Conservation (phyloP, 2,113 vertebrate genomes). For the Gambusia affinis region DNA sequence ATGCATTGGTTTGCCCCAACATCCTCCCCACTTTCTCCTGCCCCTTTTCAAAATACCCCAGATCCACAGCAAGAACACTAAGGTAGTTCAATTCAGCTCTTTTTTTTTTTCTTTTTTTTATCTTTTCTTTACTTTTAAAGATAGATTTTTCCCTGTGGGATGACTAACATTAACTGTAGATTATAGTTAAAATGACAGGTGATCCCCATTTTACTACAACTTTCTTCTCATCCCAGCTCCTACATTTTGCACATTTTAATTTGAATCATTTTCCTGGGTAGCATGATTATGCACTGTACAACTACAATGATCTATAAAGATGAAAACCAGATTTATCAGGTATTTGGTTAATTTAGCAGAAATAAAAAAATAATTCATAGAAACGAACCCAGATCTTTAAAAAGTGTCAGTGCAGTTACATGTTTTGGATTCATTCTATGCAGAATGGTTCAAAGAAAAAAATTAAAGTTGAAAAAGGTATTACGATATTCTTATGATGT, state of each 20-base stretch:
- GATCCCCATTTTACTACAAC: not conserved
- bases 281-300: not conserved
- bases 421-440: not conserved
- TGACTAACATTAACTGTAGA: not conserved
- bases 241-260: not conserved
- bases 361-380: no score
- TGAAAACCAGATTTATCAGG: not conserved
- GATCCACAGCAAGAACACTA: constrained; percentile 31
- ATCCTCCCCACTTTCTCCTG: not conserved
- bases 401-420: no score
- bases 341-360: no score
- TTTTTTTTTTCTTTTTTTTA: not conserved
- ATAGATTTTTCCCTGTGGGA: not conserved
- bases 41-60: not conserved
- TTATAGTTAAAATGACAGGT: not conserved
- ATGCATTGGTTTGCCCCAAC: constrained; percentile 62
- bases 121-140: not conserved
- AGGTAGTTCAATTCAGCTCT: not conserved
- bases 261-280: not conserved
- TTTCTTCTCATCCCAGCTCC: not conserved
- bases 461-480: no score
- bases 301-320: not conserved
- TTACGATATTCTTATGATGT: no score
- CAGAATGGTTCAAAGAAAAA: not conserved
- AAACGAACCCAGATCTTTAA: no score